Base-by-base conservation (phyloP, 2,888 invertebrate genomes). In the Bursaphelenchus okinawaensis region DNA sequence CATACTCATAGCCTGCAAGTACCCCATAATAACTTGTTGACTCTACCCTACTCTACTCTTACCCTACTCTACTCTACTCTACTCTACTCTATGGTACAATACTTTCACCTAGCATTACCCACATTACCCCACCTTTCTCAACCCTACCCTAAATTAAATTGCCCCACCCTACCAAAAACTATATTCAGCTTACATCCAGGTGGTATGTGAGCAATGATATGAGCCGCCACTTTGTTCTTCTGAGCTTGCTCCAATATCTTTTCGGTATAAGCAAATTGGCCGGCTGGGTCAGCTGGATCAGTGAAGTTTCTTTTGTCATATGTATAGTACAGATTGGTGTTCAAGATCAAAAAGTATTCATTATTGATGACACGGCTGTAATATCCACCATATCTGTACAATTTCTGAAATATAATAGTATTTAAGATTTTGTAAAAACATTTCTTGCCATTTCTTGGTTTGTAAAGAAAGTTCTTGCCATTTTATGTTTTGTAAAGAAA, bases 301-400 rank as follows among this genome's bases (percentile, higher is more conserved):
- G 68, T 67, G 63, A 80, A 78, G 20, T 72, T 71, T 7, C 52
- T 71, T 28, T 68, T 73, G 9, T 69, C 70, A 62, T 24, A 77
- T 66, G 61, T 69, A 68, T 80, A 80, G 60, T 80, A 80, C 7
- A 80, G 65, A 67, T 80, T 80, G 7, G 80, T 80, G 65, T 80
- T 80, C 16, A 80, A 68, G 20, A 78, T 75, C 19, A 80, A 65
- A 51, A 75, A 69, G 0, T 72, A 72, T 7, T 74, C 69, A 7
- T 51, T 57, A 9, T 31, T 29, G 31, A 74, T 63, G 1, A 63
- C 63, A 28, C 68, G 67, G 23, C 71, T 71, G 65, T 80, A 80
- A 64, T 75, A 80, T 0, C 80, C 80, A n/a, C 78, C 80, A 8
- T 64, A 61, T 16, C 75, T 63, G 65, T 80, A 80, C 16, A 73